These are phyloP conservation scores for Apodemia zela DNA, from an alignment of 2,888 invertebrate species.

Conservation along the genomic window DNA sequence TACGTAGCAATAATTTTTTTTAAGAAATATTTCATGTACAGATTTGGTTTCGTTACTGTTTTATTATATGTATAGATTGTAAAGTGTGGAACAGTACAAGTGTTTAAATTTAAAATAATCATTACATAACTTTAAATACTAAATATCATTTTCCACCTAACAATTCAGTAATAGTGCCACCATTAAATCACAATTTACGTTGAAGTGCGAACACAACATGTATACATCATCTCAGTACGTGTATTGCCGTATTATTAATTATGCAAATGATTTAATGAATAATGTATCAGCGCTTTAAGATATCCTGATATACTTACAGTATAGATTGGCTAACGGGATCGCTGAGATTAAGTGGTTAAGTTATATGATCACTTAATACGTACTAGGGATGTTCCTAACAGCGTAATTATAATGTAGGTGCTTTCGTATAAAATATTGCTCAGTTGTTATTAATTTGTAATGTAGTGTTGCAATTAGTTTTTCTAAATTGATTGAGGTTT, in stretches of 20 bases:
- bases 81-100: too few species aligned
- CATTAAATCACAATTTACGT: conserved; percentile 8
- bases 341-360: conserved; percentile 12
- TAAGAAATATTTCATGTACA: too few species aligned
- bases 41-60: too few species aligned
- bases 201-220: conserved; percentile 14
- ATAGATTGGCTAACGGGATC: conserved; percentile 14
- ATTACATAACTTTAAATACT: too few species aligned
- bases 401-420: background rate
- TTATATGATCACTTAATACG: conserved; percentile 10
- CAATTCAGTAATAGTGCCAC: background rate
- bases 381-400: background rate
- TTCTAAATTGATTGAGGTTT: too few species aligned
- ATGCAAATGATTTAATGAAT: conserved; percentile 33
- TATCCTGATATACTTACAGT: conserved; percentile 14
- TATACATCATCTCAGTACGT: conserved; percentile 12
- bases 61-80: too few species aligned
- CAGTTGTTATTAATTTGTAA: too few species aligned
- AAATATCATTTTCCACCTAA: background rate
- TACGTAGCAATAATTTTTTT: too few species aligned
- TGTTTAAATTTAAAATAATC: too few species aligned
- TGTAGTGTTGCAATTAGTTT: too few species aligned
- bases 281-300: conserved; percentile 26
- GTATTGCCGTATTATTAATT: conserved; percentile 30
- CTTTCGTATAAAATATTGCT: background rate